These are phyloP conservation scores for Spea bombifrons DNA, from an alignment of 2,113 vertebrate genomes.

Conservation along the genomic window DNA sequence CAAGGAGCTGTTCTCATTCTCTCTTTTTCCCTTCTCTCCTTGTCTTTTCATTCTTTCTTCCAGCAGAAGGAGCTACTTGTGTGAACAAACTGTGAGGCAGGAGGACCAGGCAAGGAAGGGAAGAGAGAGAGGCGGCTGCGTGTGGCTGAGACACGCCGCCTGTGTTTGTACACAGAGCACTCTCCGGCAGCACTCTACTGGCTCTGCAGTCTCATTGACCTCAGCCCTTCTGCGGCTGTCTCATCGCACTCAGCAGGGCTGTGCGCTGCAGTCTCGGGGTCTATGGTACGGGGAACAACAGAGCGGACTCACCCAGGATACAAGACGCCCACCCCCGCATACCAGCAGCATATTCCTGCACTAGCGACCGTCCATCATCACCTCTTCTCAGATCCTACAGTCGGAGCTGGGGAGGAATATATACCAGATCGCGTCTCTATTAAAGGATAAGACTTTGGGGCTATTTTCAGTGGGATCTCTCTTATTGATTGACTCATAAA, in stretches of 20 bases:
- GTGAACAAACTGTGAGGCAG: not conserved
- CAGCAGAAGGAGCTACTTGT: conserved; percentile 41
- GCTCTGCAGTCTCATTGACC: not conserved
- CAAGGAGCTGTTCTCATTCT: conserved; percentile 28
- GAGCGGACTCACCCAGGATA: not conserved
- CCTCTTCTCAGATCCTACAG: not conserved
- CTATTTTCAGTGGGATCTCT: not conserved
- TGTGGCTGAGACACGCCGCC: not conserved
- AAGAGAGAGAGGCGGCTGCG: not conserved
- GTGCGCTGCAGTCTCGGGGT: not conserved
- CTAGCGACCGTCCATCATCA: not conserved
- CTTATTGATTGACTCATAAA: not conserved
- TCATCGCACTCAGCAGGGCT: not conserved
- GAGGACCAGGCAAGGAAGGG: not conserved
- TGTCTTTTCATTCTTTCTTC: conserved; percentile 33
- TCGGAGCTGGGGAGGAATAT: not conserved
- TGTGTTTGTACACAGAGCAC: conserved; percentile 30
- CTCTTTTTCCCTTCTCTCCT: conserved; percentile 18
- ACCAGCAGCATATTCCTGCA: not conserved
- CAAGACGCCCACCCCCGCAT: not conserved
- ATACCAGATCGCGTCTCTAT: not conserved
- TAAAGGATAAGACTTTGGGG: not conserved
- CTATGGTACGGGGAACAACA: not conserved
- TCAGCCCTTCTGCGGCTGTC: not conserved
- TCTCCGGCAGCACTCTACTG: not conserved